Evolutionary conservation across 2,113 vertebrate species (phyloP).

Genomic region (Heterochromis multidens): DNA sequence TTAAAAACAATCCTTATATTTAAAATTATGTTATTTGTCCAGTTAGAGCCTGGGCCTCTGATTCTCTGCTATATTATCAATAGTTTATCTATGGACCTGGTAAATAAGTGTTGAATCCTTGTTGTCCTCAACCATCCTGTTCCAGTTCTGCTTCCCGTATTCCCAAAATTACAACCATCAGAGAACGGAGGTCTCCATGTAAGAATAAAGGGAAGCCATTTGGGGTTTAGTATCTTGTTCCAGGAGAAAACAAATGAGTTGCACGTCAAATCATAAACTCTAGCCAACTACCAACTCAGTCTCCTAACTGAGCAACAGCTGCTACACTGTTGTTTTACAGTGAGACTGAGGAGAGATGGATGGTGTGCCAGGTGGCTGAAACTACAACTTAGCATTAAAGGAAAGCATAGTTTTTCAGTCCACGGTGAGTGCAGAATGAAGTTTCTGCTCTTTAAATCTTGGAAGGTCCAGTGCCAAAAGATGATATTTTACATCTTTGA

Average conservation of each 20-base stretch:
- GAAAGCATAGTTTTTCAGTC: conserved; percentile 12
- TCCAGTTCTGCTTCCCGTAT: neutral
- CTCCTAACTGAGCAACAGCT: conserved; percentile 19
- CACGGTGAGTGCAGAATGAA: neutral
- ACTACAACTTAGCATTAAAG: neutral
- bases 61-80: neutral
- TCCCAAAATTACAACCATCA: neutral
- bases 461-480: neutral
- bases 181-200: neutral
- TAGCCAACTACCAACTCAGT: neutral
- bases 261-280: neutral
- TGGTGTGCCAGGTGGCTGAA: conserved; percentile 1
- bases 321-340: neutral
- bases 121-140: neutral
- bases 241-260: neutral
- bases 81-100: neutral
- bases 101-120: neutral
- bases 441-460: neutral
- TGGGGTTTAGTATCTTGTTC: neutral
- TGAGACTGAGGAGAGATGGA: neutral
- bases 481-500: neutral
- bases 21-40: neutral
- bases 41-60: neutral
- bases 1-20: neutral
- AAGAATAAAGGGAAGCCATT: neutral